Conservation (phyloP, 2,888 invertebrate genomes). For the Trissolcus brochymenae region DNA sequence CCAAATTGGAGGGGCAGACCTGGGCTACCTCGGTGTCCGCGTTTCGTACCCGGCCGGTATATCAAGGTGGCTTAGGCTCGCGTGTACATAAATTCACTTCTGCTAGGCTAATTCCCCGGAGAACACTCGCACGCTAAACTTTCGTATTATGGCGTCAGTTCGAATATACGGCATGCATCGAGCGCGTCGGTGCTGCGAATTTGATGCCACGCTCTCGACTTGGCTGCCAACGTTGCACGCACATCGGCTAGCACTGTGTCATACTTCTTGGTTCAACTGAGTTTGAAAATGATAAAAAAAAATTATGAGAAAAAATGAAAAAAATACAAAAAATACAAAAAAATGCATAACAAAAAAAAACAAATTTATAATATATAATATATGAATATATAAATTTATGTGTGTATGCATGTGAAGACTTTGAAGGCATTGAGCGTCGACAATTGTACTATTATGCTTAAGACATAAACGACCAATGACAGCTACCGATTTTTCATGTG, state of each 20-base stretch:
- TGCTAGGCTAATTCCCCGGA: slow-evolving; percentile 57
- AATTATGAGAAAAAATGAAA: slow-evolving; percentile 3
- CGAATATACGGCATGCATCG: slow-evolving; percentile 54
- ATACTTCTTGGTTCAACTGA: slow-evolving; percentile 69
- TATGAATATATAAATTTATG: slow-evolving; percentile 46
- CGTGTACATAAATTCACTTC: slow-evolving; percentile 49
- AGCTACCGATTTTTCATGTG: slow-evolving; percentile 16
- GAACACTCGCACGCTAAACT: slow-evolving; percentile 66
- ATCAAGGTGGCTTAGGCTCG: slow-evolving; percentile 34
- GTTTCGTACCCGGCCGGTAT: slow-evolving; percentile 35
- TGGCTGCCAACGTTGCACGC: slow-evolving; percentile 60
- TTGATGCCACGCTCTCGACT: slow-evolving; percentile 39
- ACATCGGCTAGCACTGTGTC: slow-evolving; percentile 69
- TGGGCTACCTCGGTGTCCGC: slow-evolving; percentile 21
- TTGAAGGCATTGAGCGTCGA: slow-evolving; percentile 38
- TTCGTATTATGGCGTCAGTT: slow-evolving; percentile 61
- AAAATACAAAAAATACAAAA: not conserved
- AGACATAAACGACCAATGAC: not conserved
- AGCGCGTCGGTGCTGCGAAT: slow-evolving; percentile 41
- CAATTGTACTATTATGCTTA: slow-evolving; percentile 5
- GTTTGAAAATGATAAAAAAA: slow-evolving; percentile 66
- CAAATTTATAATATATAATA: slow-evolving; percentile 56
- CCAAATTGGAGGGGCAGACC: slow-evolving; percentile 18
- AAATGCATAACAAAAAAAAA: slow-evolving; percentile 53
- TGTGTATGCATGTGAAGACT: slow-evolving; percentile 46